Percentiles rank a stretch among this genome's conserved stretches.
phyloP scores from a whole-genome alignment of 2,888 invertebrate species.

The Micropterix aruncella region DNA sequence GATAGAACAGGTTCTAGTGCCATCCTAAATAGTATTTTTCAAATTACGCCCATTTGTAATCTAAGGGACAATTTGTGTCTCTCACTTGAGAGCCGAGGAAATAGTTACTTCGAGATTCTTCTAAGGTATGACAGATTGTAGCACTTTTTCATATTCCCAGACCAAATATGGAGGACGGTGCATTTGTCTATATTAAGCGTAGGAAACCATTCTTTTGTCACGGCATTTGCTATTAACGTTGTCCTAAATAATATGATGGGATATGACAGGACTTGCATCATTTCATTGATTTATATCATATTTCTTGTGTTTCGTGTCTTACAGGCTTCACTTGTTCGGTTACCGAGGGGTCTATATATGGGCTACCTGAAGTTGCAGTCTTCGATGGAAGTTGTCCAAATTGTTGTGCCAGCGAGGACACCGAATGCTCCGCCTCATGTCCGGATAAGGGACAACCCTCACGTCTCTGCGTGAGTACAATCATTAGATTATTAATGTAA shows the following conservation, averaged over 20 bases:
- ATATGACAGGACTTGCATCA: background rate
- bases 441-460: slow-evolving; percentile 87
- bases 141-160: too few species aligned
- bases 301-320: slow-evolving; percentile 39
- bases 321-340: slow-evolving; percentile 68
- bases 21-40: too few species aligned
- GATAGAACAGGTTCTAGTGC: too few species aligned
- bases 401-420: slow-evolving; percentile 82
- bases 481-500: too few species aligned
- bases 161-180: too few species aligned
- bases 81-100: too few species aligned
- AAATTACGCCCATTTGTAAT: too few species aligned
- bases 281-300: too few species aligned
- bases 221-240: background rate
- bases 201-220: slow-evolving; percentile 1
- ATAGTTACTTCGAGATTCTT: too few species aligned
- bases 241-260: background rate
- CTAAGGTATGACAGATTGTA: too few species aligned
- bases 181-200: too few species aligned
- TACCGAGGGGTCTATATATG: slow-evolving; percentile 82
- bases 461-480: slow-evolving; percentile 88
- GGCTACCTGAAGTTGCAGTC: slow-evolving; percentile 95
- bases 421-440: slow-evolving; percentile 93
- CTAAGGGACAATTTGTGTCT: too few species aligned
- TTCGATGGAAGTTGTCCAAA: slow-evolving; percentile 86